A percentile compares a stretch with the other conserved stretches of the same genome.
These are phyloP conservation scores for Garrulus glandarius DNA, from an alignment of 2,797 vertebrate species.

Conservation along the genomic window DNA sequence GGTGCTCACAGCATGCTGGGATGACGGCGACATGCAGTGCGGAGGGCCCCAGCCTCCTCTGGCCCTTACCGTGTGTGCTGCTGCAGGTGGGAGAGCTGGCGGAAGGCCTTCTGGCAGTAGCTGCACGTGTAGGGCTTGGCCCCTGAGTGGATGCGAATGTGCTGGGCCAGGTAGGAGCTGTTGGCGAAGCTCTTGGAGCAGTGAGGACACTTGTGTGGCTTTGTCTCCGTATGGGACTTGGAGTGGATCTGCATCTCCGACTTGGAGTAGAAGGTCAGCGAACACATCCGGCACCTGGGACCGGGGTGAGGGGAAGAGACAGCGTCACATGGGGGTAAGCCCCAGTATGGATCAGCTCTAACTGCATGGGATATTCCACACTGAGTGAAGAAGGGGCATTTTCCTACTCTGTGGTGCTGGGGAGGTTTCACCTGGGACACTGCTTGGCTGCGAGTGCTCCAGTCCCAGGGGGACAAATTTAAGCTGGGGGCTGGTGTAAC, in stretches of 20 bases:
- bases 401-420: neutral
- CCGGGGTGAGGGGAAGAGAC: slow-evolving; percentile 55
- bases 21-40: slow-evolving; percentile 50
- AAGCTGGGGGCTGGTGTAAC: neutral
- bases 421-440: neutral
- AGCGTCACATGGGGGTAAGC: neutral
- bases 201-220: slow-evolving; percentile 98
- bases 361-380: neutral
- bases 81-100: slow-evolving; percentile 99
- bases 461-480: neutral
- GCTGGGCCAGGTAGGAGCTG: slow-evolving; percentile 98
- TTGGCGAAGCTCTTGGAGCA: slow-evolving; percentile 99
- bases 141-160: slow-evolving; percentile 97
- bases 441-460: neutral
- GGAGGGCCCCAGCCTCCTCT: slow-evolving; percentile 73
- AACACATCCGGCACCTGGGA: slow-evolving; percentile 99
- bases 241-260: slow-evolving; percentile 99
- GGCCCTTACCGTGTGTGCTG: slow-evolving; percentile 95
- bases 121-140: slow-evolving; percentile 96
- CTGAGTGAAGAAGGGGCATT: neutral
- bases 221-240: slow-evolving; percentile 99
- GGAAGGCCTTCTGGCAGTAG: slow-evolving; percentile 97
- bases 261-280: slow-evolving; percentile 99
- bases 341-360: neutral
- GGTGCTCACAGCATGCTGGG: slow-evolving; percentile 56